Evolutionary conservation across 2,888 invertebrate genomes (phyloP), one percentile per base, ranked within the genome.

Genomic region (Rhorus exstirpatorius): DNA sequence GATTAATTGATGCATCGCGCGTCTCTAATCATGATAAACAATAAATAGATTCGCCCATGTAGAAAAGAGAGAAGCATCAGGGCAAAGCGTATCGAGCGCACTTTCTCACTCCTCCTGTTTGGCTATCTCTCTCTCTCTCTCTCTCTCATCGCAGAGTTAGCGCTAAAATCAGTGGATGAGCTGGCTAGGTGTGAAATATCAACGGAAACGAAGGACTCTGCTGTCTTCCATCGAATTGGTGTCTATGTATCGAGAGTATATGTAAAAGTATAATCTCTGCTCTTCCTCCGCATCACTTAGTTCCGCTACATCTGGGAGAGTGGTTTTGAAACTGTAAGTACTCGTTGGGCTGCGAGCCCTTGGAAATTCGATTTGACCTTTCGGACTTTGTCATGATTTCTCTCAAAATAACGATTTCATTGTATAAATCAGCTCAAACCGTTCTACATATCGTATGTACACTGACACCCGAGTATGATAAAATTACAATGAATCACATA

Each of bases 1-100:
- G 77, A 84, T 87, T 90, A 90, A 90, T 90, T 90, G 89, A 90
- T 90, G 88, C 88, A 89, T 90, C 88, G 88, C 87, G 86, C 84
- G 85, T 85, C 86, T 87, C 87, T 89, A 89, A 90, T 89, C 87
- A 89, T 88, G 88, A 88, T 89, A 88, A 90, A 89, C 88, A 90
- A 90, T 90, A 90, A 90, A 89, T 88, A 88, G 86, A 89, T 89
- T 88, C 74, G 51, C 58, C 80, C 35, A 44, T 49, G 79, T 68
- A 80, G 51, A 78, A 68, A 82, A 75, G 79, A 31, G 68, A 31
- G 61, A 41, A 38, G 70, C 38, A 24, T 70, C 35, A 67, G 19
- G 21, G 31, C 17, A 26, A n/a, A 17, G 19, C 10, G 10, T 49
- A 49, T 41, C 65, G 17, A 41, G 26, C 53, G 14, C 51, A 14